These are phyloP conservation scores for Cetonia aurata DNA, from an alignment of 2,888 invertebrate genomes.

Conservation along the genomic window DNA sequence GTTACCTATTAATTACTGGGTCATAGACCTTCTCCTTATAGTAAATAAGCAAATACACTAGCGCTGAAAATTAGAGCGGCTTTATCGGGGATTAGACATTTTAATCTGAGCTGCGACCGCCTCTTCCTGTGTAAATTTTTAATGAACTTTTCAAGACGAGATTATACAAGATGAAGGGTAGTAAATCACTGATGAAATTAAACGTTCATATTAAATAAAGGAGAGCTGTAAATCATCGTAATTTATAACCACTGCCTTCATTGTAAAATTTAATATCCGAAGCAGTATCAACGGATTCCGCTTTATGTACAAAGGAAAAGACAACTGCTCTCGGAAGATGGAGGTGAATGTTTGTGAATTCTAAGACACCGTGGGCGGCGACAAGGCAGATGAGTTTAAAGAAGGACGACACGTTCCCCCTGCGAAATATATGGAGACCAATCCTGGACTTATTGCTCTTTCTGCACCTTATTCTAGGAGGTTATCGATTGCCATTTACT, in stretches of 20 bases:
- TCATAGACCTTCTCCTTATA: too few relatives aligned
- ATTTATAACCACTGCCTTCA: conserved; percentile 41
- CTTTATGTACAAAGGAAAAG: conserved; percentile 16
- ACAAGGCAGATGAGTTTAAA: conserved; percentile 27
- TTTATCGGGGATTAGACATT: conserved; percentile 18
- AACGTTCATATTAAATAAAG: conserved; percentile 46
- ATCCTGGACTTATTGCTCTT: conserved; percentile 55
- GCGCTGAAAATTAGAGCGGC: conserved; percentile 27
- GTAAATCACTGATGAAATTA: conserved; percentile 46
- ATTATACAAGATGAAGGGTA: conserved; percentile 38
- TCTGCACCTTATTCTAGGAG: conserved; percentile 54
- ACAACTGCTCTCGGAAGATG: conserved; percentile 3
- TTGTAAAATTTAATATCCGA: conserved; percentile 44
- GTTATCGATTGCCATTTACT: conserved; percentile 57
- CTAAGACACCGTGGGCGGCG: neutral
- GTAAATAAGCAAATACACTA: neutral
- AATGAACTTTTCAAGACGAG: conserved; percentile 37
- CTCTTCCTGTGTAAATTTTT: conserved; percentile 39
- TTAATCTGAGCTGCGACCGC: conserved; percentile 14
- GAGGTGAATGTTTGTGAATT: conserved; percentile 13
- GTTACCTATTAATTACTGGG: too few relatives aligned
- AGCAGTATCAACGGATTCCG: conserved; percentile 6
- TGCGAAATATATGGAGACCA: conserved; percentile 46
- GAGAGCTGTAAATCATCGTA: conserved; percentile 42
- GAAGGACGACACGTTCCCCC: conserved; percentile 37